Percentiles rank a stretch among this genome's conserved stretches.
Evolutionary conservation across 2,797 vertebrate species (phyloP).

Genomic region (Catostomus latipinnis): DNA sequence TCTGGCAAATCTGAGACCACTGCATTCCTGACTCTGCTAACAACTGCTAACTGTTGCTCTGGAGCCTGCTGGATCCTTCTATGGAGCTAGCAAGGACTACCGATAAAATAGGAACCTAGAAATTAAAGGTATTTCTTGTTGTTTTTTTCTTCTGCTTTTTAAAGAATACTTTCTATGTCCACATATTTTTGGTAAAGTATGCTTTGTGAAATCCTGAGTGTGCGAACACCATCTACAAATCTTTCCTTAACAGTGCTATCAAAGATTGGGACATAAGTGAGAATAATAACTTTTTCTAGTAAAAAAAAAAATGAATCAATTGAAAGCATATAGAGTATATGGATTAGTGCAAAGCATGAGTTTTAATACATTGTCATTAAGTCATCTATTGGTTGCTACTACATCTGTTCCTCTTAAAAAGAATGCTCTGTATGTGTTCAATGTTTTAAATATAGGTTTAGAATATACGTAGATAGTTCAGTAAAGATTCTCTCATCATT

Average conservation of each 20-base stretch:
- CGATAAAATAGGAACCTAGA: background rate
- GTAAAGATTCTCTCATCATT: no score
- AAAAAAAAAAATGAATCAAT: background rate
- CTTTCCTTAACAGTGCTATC: background rate
- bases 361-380: background rate
- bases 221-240: background rate
- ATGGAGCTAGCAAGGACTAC: no score
- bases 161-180: background rate
- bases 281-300: background rate
- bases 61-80: constrained; percentile 11
- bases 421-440: background rate
- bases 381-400: no score
- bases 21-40: constrained; percentile 50
- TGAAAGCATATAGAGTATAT: background rate
- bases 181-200: background rate
- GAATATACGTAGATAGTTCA: background rate
- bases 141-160: background rate
- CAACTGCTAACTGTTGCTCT: constrained; percentile 7
- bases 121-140: background rate
- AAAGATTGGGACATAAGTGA: background rate
- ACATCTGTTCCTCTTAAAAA: no score
- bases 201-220: background rate
- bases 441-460: constrained; percentile 7
- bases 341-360: background rate
- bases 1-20: constrained; percentile 43